Percentiles rank a stretch among this genome's conserved stretches.
These are phyloP conservation scores for Idaea dimidiata DNA, from an alignment of 2,888 invertebrate species.

Conservation along the genomic window DNA sequence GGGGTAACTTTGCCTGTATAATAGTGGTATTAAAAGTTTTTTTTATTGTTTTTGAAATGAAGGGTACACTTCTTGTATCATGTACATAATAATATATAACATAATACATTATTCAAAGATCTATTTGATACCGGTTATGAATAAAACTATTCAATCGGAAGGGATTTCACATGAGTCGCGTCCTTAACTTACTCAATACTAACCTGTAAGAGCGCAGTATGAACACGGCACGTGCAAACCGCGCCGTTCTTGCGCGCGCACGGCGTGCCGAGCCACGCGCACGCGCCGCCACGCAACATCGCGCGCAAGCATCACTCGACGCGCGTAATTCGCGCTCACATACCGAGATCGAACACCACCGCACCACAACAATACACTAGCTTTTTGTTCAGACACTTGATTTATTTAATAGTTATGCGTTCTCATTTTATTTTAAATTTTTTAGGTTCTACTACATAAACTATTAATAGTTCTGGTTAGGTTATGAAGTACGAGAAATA, in stretches of 20 bases:
- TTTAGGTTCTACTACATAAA: too few relatives aligned
- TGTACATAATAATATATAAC: too few relatives aligned
- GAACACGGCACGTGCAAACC: constrained; percentile 70
- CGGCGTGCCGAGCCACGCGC: constrained; percentile 74
- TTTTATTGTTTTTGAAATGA: too few relatives aligned
- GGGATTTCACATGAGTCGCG: too few relatives aligned
- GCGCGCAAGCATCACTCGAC: constrained; percentile 62
- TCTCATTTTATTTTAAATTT: neutral
- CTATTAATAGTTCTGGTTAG: too few relatives aligned
- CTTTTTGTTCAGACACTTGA: neutral
- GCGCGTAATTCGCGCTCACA: constrained; percentile 22
- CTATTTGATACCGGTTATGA: too few relatives aligned
- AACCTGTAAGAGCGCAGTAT: constrained; percentile 70
- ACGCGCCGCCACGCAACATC: constrained; percentile 74
- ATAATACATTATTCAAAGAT: too few relatives aligned
- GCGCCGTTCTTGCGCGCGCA: constrained; percentile 75
- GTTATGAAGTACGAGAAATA: too few relatives aligned
- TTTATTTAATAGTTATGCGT: neutral
- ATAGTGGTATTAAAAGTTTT: too few relatives aligned
- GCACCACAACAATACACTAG: constrained; percentile 12
- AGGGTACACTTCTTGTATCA: too few relatives aligned
- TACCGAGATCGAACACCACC: constrained; percentile 6
- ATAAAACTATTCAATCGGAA: too few relatives aligned
- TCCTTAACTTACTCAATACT: constrained; percentile 12
- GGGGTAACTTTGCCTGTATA: too few relatives aligned